phyloP scores from a whole-genome alignment of 2,113 vertebrate genomes.

The Alosa alosa region DNA sequence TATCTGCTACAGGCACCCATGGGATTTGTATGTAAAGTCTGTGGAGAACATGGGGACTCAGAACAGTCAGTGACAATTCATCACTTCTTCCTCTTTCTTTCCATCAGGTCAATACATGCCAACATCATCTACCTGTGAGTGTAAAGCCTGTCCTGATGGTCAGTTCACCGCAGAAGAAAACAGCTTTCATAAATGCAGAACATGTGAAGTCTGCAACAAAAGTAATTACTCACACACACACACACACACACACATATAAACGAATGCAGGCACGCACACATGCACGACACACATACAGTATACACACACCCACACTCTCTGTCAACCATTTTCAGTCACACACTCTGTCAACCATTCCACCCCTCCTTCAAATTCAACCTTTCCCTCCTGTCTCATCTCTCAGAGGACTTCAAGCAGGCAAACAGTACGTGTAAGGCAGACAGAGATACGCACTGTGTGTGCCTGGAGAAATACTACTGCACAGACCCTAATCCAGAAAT shows the following conservation, averaged over 20 bases:
- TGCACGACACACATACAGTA: too few species aligned
- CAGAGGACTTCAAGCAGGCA: constrained; percentile 19
- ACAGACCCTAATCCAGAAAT: accelerated
- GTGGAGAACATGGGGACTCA: background rate
- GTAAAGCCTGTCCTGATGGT: constrained; percentile 35
- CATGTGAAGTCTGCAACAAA: constrained; percentile 45
- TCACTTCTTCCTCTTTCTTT: background rate
- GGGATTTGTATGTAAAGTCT: too few species aligned
- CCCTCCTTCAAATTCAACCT: background rate
- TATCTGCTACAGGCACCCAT: too few species aligned
- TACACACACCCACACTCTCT: too few species aligned
- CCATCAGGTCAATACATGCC: constrained; percentile 41
- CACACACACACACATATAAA: constrained; percentile 5
- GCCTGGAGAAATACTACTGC: constrained; percentile 58
- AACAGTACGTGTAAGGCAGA: constrained; percentile 24
- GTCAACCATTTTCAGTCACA: too few species aligned
- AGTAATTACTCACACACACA: constrained; percentile 52
- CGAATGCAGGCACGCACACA: too few species aligned
- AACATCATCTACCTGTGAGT: constrained; percentile 30
- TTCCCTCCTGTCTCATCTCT: constrained; percentile 11
- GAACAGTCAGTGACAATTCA: too few species aligned
- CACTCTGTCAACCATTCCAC: background rate
- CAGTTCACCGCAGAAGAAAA: constrained; percentile 44
- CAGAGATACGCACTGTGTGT: constrained; percentile 57
- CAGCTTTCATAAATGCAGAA: accelerated